These are phyloP conservation scores for Oscheius sp. DNA, from an alignment of 2,888 invertebrate species.

Conservation along the genomic window DNA sequence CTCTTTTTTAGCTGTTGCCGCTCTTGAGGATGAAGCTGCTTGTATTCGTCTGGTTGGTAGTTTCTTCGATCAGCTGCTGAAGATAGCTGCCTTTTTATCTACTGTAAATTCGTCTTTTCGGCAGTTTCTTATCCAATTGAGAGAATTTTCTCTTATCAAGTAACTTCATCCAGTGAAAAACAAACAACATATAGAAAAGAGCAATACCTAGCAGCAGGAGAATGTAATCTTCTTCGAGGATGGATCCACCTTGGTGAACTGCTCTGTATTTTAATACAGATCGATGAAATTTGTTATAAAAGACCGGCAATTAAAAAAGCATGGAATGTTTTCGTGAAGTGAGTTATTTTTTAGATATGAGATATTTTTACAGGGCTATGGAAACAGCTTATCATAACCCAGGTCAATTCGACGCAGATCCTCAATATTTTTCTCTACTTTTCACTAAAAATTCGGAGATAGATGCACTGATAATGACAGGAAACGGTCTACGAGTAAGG, in stretches of 20 bases:
- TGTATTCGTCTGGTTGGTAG: constrained; percentile 1
- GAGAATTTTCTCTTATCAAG: constrained; percentile 27
- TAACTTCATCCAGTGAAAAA: not conserved
- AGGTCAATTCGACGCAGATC: constrained; percentile 44
- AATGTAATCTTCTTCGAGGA: constrained; percentile 22
- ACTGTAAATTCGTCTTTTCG: constrained; percentile 29
- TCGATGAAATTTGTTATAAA: constrained; percentile 50
- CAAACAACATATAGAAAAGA: not conserved
- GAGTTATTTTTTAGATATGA: not conserved
- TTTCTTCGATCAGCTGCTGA: not conserved
- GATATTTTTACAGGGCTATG: constrained; percentile 50
- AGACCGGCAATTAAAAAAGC: constrained; percentile 35
- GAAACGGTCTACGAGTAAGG: constrained; percentile 32
- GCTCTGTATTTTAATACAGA: constrained; percentile 49
- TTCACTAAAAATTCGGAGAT: constrained; percentile 38
- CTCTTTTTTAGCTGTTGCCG: not conserved
- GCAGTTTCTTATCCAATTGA: constrained; percentile 31
- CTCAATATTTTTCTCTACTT: constrained; percentile 41
- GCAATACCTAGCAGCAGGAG: not conserved
- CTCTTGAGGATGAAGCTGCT: constrained; percentile 5
- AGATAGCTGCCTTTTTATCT: constrained; percentile 7
- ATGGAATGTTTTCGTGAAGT: constrained; percentile 37
- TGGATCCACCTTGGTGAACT: constrained; percentile 61
- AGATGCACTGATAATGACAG: constrained; percentile 48
- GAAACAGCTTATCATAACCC: constrained; percentile 57